Conservation (phyloP, 2,113 vertebrate genomes). For the Dipodomys ordii region DNA sequence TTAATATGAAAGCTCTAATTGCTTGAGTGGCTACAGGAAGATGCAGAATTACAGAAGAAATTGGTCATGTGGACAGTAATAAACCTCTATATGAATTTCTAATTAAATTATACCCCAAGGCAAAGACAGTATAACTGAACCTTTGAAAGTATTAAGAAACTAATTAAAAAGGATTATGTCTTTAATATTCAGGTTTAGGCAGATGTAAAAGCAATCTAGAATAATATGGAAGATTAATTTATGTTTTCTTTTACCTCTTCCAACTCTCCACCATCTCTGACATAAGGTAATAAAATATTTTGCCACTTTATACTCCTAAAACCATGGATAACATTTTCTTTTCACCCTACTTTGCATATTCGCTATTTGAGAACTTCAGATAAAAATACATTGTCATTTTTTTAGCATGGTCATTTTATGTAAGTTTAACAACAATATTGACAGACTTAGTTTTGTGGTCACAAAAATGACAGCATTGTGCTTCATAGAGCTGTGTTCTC, state of each 20-base stretch:
- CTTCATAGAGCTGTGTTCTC: neutral
- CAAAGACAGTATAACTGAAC: slow-evolving; percentile 13
- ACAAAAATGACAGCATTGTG: neutral
- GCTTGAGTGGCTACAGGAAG: neutral
- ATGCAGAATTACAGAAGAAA: slow-evolving; percentile 1
- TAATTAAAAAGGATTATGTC: slow-evolving; percentile 72
- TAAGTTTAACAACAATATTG: neutral
- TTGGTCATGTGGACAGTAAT: neutral
- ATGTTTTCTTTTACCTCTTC: slow-evolving; percentile 37
- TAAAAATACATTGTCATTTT: neutral
- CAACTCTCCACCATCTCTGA: neutral
- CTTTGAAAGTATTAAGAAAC: slow-evolving; percentile 63
- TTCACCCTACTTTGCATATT: neutral
- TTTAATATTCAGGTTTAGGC: slow-evolving; percentile 68
- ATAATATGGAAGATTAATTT: slow-evolving; percentile 72
- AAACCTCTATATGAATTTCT: neutral
- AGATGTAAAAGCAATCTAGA: slow-evolving; percentile 46
- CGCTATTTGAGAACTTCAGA: neutral
- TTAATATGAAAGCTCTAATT: slow-evolving; percentile 18
- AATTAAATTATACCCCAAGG: slow-evolving; percentile 12
- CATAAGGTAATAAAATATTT: neutral
- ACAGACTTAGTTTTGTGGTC: neutral
- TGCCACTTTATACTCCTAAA: slow-evolving; percentile 14
- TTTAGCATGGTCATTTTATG: neutral
- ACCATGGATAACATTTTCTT: neutral